These are phyloP conservation scores for Cercocebus atys DNA, from an alignment of 2,113 vertebrate species.

Conservation along the genomic window DNA sequence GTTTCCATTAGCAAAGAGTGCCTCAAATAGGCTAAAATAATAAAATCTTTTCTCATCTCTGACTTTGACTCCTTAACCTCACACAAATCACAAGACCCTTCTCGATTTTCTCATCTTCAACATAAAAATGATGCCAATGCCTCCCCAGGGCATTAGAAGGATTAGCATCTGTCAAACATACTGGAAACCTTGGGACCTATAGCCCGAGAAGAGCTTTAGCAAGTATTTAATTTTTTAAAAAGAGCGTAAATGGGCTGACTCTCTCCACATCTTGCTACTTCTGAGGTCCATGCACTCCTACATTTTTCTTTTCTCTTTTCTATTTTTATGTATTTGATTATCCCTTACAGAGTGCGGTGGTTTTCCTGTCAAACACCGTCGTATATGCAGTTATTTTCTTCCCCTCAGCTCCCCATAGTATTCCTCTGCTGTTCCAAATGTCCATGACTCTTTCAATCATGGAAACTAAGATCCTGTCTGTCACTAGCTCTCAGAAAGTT, in stretches of 20 bases:
- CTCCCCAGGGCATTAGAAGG: background rate
- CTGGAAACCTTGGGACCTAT: background rate
- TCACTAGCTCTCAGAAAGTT: background rate
- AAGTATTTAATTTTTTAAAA: background rate
- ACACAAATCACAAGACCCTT: background rate
- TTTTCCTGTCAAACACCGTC: background rate
- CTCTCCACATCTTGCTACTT: background rate
- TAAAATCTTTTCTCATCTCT: background rate
- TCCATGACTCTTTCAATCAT: background rate
- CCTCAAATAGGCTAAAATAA: background rate
- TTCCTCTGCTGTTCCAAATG: background rate
- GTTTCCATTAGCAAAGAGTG: background rate
- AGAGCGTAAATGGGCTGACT: background rate
- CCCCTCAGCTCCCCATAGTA: background rate
- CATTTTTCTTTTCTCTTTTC: background rate
- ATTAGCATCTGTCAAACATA: background rate
- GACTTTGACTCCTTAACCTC: background rate
- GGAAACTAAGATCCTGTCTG: background rate
- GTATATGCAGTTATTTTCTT: background rate
- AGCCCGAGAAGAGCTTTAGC: background rate
- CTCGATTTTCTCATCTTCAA: conserved; percentile 55
- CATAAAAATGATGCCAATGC: background rate
- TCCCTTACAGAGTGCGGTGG: background rate
- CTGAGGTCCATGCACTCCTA: background rate
- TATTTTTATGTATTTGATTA: background rate